A percentile compares a stretch with the other conserved stretches of the same genome.
phyloP scores from a whole-genome alignment of 2,113 vertebrate genomes.

The Hippocampus zosterae region DNA sequence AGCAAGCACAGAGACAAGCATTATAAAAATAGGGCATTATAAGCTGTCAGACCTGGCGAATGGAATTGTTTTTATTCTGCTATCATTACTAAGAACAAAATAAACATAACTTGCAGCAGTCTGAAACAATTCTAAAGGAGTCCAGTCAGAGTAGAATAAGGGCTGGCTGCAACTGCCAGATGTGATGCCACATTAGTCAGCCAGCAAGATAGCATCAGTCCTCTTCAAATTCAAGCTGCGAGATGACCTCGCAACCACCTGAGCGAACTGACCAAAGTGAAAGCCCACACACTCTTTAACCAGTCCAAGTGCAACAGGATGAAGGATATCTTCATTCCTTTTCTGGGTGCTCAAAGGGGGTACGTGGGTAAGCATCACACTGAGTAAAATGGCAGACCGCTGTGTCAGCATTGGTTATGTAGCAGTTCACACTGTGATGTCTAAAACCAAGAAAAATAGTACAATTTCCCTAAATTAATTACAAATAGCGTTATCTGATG shows the following conservation, averaged over 20 bases:
- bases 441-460: too few species aligned
- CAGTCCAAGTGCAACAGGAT: background rate
- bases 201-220: background rate
- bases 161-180: background rate
- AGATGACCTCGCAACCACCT: background rate
- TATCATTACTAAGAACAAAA: background rate
- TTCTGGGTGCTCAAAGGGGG: background rate
- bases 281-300: background rate
- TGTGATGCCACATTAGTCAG: background rate
- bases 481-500: too few species aligned
- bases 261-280: background rate
- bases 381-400: background rate
- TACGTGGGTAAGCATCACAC: background rate
- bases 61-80: background rate
- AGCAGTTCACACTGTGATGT: too few species aligned
- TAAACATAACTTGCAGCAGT: background rate
- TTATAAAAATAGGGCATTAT: background rate
- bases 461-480: too few species aligned
- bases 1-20: background rate
- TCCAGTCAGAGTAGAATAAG: background rate
- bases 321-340: background rate
- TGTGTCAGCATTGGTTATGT: background rate
- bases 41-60: too few species aligned
- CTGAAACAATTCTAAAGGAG: background rate
- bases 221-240: background rate